Evolutionary conservation across 2,113 vertebrate genomes (phyloP).

Genomic region (Tachycineta bicolor): DNA sequence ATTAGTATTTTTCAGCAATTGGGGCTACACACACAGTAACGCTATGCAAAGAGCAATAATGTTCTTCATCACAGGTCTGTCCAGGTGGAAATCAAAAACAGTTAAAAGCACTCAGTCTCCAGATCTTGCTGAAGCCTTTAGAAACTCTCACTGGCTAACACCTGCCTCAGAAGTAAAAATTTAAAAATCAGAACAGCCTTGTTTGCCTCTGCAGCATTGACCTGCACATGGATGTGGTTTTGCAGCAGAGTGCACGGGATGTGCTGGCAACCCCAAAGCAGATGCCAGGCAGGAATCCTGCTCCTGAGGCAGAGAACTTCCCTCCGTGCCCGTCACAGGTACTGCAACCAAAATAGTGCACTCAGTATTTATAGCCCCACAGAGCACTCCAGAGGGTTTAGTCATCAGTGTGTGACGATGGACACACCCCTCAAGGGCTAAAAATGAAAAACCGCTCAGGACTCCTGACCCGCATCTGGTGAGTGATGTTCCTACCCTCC

Average conservation of each 20-base stretch:
- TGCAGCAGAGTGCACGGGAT: rapidly evolving
- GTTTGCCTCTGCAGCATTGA: not conserved
- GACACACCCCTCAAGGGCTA: conserved; percentile 14
- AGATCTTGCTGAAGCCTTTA: not conserved
- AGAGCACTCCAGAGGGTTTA: not conserved
- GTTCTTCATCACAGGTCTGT: not conserved
- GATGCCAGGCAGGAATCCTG: not conserved
- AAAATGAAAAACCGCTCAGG: not conserved
- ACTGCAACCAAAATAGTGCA: not conserved
- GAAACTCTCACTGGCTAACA: not conserved
- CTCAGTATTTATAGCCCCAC: conserved; percentile 30
- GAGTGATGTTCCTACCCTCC: not conserved
- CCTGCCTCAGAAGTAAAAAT: not conserved
- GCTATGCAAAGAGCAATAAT: not conserved
- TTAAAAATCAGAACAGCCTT: not conserved
- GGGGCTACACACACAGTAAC: not conserved
- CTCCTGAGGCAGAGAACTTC: not conserved
- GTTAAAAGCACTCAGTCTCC: not conserved
- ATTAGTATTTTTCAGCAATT: not conserved
- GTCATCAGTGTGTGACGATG: not conserved
- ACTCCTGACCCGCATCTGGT: not conserved
- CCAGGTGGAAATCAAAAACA: not conserved
- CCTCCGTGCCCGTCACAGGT: not conserved
- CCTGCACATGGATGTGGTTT: not conserved
- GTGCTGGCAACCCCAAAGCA: not conserved